A percentile compares a stretch with the other conserved stretches of the same genome.
phyloP scores from a whole-genome alignment of 23 tunicate genomes.

The Trididemnum nubilum region DNA sequence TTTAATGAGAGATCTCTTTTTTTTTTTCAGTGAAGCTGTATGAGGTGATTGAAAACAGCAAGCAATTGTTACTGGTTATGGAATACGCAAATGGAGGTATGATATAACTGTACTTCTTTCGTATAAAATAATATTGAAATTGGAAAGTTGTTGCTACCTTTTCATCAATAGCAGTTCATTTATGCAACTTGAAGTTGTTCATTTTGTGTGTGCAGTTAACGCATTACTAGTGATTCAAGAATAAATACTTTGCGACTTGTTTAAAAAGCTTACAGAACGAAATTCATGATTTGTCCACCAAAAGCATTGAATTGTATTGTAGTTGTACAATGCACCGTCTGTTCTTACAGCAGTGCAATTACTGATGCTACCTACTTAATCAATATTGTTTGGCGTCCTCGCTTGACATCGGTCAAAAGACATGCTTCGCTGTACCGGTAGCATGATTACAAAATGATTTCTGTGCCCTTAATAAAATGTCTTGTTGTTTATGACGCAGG shows the following conservation, averaged over 20 bases:
- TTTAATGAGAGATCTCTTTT: too few relatives aligned
- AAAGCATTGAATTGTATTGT: too few relatives aligned
- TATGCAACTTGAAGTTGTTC: too few relatives aligned
- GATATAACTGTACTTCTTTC: not conserved
- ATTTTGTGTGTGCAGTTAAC: too few relatives aligned
- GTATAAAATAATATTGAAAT: too few relatives aligned
- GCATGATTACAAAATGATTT: not conserved
- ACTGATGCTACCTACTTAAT: not conserved
- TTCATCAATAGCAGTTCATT: not conserved
- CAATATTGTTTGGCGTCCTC: not conserved
- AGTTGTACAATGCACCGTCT: too few relatives aligned
- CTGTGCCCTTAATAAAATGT: not conserved
- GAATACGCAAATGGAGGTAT: slow-evolving; percentile 98
- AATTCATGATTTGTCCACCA: too few relatives aligned
- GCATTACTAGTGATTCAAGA: too few relatives aligned
- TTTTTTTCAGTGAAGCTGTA: slow-evolving; percentile 77
- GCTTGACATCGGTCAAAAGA: not conserved
- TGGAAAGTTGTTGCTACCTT: not conserved
- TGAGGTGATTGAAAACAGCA: slow-evolving; percentile 98
- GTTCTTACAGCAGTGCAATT: not conserved
- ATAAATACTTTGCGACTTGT: too few relatives aligned
- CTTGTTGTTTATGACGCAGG: slow-evolving; percentile 39
- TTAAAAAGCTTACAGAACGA: too few relatives aligned
- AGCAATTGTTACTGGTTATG: slow-evolving; percentile 89
- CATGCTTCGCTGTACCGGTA: not conserved